Conservation (phyloP, 2,888 invertebrate genomes). For the Agonopterix alstromeriana region DNA sequence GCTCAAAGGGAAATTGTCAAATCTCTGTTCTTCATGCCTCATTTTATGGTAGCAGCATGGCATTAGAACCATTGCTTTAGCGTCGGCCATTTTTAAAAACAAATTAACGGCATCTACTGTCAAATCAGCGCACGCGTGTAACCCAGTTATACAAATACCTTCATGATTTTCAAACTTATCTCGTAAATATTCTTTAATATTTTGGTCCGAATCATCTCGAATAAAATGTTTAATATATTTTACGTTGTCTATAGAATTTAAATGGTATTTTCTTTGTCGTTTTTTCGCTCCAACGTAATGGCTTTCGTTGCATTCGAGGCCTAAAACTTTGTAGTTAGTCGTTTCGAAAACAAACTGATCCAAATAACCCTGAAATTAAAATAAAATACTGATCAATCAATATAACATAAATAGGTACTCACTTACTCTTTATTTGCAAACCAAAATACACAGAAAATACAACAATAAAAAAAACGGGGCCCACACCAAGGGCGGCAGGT, state of each 20-base stretch:
- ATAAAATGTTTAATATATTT: slow-evolving; percentile 78
- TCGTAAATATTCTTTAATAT: slow-evolving; percentile 52
- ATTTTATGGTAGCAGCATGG: slow-evolving; percentile 90
- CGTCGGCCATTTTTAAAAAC: slow-evolving; percentile 76
- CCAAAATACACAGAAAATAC: too few species aligned
- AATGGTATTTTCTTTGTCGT: slow-evolving; percentile 74
- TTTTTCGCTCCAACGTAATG: slow-evolving; percentile 75
- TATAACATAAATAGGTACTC: too few species aligned
- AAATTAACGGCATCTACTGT: slow-evolving; percentile 81
- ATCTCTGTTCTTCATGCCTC: slow-evolving; percentile 32
- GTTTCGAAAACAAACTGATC: slow-evolving; percentile 79
- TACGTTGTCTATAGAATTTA: slow-evolving; percentile 67
- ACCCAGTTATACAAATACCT: slow-evolving; percentile 70
- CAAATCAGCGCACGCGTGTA: slow-evolving; percentile 88
- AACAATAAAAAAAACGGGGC: too few species aligned
- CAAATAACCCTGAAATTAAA: slow-evolving; percentile 80
- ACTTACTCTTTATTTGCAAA: too few species aligned
- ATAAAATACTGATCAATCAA: not conserved
- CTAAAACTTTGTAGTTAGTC: slow-evolving; percentile 79
- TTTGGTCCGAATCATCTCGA: slow-evolving; percentile 58
- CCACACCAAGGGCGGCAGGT: too few species aligned
- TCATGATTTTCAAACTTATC: slow-evolving; percentile 45
- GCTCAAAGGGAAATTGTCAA: slow-evolving; percentile 83
- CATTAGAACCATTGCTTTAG: slow-evolving; percentile 79
- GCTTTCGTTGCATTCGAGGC: slow-evolving; percentile 79